Conservation (phyloP, 2,888 invertebrate genomes). For the Tridacna gigas region DNA sequence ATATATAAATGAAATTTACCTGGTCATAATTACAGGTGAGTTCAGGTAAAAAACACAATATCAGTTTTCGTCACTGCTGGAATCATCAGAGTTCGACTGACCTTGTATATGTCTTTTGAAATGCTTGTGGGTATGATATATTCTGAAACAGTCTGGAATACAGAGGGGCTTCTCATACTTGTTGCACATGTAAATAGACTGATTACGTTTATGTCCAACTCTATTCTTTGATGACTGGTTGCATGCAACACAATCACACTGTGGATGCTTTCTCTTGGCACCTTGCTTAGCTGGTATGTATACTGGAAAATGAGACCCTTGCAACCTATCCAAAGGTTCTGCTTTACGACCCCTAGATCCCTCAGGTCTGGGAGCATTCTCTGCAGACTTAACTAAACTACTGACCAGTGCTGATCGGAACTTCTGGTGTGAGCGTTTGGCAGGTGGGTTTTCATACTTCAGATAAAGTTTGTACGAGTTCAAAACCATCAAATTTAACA, state of each 20-base stretch:
- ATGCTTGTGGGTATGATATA: too few species aligned
- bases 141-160: too few species aligned
- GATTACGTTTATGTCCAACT: not conserved
- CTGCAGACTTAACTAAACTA: not conserved
- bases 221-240: not conserved
- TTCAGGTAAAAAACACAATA: too few species aligned
- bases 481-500: slow-evolving; percentile 19
- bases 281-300: slow-evolving; percentile 7
- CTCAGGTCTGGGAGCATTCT: not conserved
- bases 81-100: too few species aligned
- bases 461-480: slow-evolving; percentile 29
- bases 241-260: not conserved
- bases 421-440: not conserved
- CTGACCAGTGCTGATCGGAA: not conserved
- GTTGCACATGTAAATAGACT: too few species aligned
- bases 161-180: too few species aligned
- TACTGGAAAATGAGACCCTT: slow-evolving; percentile 28
- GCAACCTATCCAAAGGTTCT: slow-evolving; percentile 19
- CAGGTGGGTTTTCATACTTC: not conserved
- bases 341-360: not conserved
- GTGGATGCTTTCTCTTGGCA: not conserved
- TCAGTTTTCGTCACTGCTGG: too few species aligned
- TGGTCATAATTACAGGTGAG: too few species aligned
- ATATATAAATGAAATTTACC: too few species aligned
- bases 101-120: too few species aligned